Percentiles rank a stretch among this genome's conserved stretches.
These are phyloP conservation scores for Myopa testacea DNA, from an alignment of 2,888 invertebrate species.

Conservation along the genomic window DNA sequence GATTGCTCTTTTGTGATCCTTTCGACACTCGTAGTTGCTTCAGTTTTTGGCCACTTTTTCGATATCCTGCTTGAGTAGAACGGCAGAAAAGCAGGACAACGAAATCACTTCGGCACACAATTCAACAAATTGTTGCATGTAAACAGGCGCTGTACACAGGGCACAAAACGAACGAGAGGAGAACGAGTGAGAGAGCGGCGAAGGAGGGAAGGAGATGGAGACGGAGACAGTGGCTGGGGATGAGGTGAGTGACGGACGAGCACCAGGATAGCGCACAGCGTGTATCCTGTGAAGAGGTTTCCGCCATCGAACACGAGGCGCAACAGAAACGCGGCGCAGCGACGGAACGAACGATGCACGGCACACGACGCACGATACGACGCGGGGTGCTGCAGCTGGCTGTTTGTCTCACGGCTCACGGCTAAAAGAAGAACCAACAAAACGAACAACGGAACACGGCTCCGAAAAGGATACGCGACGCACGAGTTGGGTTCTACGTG, in stretches of 20 bases:
- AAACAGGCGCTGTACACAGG: constrained; percentile 46
- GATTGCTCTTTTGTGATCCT: no score
- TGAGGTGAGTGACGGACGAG: background rate
- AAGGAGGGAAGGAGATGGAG: no score
- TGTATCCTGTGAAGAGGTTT: constrained; percentile 26
- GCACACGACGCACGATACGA: background rate
- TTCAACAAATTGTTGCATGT: constrained; percentile 62
- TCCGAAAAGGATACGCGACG: no score
- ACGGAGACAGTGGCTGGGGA: background rate
- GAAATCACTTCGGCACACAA: constrained; percentile 47
- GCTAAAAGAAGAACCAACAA: background rate
- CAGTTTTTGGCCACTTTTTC: no score
- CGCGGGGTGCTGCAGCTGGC: background rate
- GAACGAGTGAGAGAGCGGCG: background rate
- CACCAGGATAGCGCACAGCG: background rate
- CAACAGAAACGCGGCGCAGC: constrained; percentile 1
- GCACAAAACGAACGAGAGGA: constrained; percentile 10
- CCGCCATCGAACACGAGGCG: constrained; percentile 2
- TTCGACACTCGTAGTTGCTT: no score
- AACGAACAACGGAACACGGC: background rate
- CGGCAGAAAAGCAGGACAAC: constrained; percentile 43
- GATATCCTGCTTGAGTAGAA: no score
- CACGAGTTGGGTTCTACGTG: no score
- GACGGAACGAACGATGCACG: background rate
- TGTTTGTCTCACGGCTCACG: background rate